Conservation (phyloP, 2,888 invertebrate genomes). For the Ommatoiulus sabulosus region DNA sequence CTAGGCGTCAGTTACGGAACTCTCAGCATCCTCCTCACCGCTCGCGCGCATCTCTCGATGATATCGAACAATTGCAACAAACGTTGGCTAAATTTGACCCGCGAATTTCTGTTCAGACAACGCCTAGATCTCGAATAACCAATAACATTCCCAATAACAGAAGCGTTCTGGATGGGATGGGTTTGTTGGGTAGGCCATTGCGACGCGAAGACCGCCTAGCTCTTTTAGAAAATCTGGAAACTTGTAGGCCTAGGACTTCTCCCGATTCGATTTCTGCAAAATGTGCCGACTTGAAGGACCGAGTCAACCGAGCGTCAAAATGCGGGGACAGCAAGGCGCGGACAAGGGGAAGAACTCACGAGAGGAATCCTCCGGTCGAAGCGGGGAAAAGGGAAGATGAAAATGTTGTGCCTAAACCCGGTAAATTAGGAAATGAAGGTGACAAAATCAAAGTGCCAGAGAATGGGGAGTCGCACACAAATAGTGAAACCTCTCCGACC, state of each 20-base stretch:
- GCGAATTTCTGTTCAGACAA: constrained; percentile 53
- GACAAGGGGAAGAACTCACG: neutral
- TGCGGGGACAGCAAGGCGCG: neutral
- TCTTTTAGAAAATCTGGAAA: neutral
- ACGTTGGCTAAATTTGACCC: constrained; percentile 58
- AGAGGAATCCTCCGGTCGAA: neutral
- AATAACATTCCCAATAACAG: constrained; percentile 7
- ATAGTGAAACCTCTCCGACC: too few species aligned
- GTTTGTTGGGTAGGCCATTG: constrained; percentile 24
- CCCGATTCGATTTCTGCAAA: constrained; percentile 49
- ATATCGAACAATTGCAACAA: constrained; percentile 56
- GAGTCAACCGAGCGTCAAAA: neutral
- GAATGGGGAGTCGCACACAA: neutral
- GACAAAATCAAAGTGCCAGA: neutral
- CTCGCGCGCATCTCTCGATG: neutral
- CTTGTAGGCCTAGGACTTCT: constrained; percentile 54
- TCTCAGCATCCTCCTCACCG: neutral
- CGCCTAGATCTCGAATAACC: constrained; percentile 23
- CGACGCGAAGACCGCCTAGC: constrained; percentile 41
- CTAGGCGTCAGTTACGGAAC: constrained; percentile 30
- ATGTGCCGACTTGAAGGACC: neutral
- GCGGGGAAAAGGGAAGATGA: neutral
- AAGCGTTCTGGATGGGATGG: constrained; percentile 50
- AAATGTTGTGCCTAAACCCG: neutral
- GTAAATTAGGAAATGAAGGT: neutral